phyloP scores from a whole-genome alignment of 2,888 invertebrate genomes.

The Augochlorella aurata region DNA sequence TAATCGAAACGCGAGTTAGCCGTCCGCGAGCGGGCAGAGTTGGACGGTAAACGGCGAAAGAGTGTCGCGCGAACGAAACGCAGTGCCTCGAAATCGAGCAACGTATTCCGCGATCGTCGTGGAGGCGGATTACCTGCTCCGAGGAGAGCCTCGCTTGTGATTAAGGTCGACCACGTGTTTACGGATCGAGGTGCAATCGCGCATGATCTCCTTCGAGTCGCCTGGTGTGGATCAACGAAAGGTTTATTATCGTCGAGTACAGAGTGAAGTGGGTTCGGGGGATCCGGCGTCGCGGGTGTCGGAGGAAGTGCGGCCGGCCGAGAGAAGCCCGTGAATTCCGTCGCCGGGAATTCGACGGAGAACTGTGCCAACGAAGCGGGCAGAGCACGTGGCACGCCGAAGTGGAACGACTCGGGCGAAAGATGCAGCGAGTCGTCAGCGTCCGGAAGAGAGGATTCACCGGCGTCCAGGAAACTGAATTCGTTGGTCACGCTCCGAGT shows the following conservation, averaged over 20 bases:
- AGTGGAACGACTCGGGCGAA: constrained; percentile 49
- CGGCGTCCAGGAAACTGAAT: constrained; percentile 28
- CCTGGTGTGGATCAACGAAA: not conserved
- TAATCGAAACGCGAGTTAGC: constrained; percentile 6
- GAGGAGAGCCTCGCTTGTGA: not conserved
- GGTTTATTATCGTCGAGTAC: no score
- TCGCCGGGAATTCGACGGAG: not conserved
- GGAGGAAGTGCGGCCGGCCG: not conserved
- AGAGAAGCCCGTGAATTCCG: not conserved
- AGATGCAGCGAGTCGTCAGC: constrained; percentile 43
- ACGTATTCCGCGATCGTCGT: not conserved
- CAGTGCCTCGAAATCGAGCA: not conserved
- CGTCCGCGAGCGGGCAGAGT: not conserved
- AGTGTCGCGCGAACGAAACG: constrained; percentile 15
- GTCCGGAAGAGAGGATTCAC: constrained; percentile 38
- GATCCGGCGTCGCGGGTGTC: not conserved
- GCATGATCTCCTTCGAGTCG: not conserved
- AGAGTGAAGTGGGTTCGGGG: not conserved
- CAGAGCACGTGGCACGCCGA: constrained; percentile 60
- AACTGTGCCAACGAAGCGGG: constrained; percentile 21
- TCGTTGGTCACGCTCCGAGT: constrained; percentile 25
- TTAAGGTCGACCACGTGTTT: not conserved
- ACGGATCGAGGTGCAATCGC: not conserved
- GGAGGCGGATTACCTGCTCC: no score
- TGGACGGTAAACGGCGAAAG: not conserved